Evolutionary conservation across 1,140 invertebrate species (phyloP), one percentile per base, ranked within the genome.

Genomic region (Choristoneura fumiferana): DNA sequence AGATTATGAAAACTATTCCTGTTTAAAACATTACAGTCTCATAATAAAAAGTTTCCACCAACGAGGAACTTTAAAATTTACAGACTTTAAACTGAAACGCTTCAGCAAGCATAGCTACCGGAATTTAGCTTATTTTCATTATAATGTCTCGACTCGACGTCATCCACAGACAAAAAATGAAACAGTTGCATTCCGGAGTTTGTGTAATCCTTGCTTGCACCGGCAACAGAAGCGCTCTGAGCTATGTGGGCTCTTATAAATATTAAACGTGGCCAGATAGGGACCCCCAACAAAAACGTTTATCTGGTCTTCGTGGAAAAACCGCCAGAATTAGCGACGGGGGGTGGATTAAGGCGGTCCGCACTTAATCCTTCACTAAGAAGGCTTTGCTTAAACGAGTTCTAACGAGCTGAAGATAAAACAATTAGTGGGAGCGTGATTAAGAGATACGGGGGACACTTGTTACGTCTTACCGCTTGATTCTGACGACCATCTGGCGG

Each of bases 361-460:
- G 78, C 86, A 82, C 78, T 84, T 87, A 89, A 89, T 89, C 86
- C 84, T 85, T 84, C 84, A 79, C 81, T 89, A 89, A 89, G 86
- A 86, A 86, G 86, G 83, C 86, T 89, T 87, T 89, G 78, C 86
- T 89, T 87, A 89, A 89, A 87, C 84, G 86, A 89, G 83, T 89
- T 84, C 86, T 89, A 89, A 89, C 86, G 84, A 89, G 83, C 86
- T 86, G 78, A 80, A 86, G 86, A 89, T 89, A 89, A 89, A 89
- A 89, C 86, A 89, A 89, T 89, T 89, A 89, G 81, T 71, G 73
- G 70, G 60, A 73, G 76, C 79, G 80, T 87, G 83, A 89, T 89
- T 89, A 87, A 89, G 82, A 88, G 81, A 84, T 86, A 86, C 77
- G 63, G 78, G 76, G 76, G 82, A 87, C 84, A 87, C 86, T 89